Evolutionary conservation across 2,113 vertebrate genomes (phyloP).

Genomic region (Choloepus hoffmanni): DNA sequence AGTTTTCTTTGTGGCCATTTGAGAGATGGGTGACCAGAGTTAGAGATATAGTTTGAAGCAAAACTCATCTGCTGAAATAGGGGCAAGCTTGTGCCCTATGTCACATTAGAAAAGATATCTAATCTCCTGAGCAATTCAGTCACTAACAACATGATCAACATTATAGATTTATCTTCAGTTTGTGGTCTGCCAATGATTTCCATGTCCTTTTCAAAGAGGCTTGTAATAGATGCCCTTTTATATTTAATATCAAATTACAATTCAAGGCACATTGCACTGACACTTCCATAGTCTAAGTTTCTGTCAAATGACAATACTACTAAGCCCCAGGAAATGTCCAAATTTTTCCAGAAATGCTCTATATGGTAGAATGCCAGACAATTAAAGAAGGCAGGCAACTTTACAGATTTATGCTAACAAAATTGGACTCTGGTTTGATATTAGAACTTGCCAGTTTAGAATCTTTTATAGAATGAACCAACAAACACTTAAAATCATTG

Average conservation of each 20-base stretch:
- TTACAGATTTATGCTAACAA: neutral
- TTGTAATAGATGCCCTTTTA: neutral
- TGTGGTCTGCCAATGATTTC: neutral
- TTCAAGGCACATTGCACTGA: neutral
- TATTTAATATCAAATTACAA: neutral
- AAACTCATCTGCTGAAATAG: neutral
- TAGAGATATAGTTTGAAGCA: conserved; percentile 10
- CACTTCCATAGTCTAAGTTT: neutral
- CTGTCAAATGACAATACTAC: conserved; percentile 14
- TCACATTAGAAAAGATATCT: neutral
- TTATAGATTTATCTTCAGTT: neutral
- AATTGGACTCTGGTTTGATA: neutral
- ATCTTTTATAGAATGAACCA: conserved; percentile 6
- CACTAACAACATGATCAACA: neutral
- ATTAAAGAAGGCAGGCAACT: neutral
- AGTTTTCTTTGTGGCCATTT: neutral
- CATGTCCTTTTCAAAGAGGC: neutral
- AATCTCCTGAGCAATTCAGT: neutral
- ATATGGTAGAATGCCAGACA: neutral
- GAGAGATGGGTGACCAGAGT: neutral
- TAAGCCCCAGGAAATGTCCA: neutral
- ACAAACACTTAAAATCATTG: neutral
- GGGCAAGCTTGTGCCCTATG: neutral
- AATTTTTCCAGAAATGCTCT: neutral
- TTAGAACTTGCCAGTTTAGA: conserved; percentile 20